phyloP scores from a whole-genome alignment of 2,113 vertebrate species.

The Podarcis muralis region DNA sequence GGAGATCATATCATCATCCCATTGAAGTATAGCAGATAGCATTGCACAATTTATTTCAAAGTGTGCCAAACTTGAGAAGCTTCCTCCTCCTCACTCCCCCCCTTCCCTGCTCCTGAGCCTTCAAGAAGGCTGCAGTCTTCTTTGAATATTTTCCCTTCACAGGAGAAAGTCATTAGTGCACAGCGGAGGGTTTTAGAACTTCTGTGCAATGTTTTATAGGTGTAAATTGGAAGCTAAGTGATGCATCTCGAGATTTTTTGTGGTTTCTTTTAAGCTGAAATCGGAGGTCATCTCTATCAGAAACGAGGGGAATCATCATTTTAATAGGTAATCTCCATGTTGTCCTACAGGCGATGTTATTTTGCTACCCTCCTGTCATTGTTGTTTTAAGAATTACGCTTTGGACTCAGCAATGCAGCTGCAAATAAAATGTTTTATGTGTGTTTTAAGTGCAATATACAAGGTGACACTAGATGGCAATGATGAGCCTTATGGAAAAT shows the following conservation, averaged over 20 bases:
- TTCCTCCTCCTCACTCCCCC: too few species aligned
- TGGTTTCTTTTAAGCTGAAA: not conserved
- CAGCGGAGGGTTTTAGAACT: not conserved
- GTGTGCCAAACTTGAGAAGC: not conserved
- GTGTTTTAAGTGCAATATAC: too few species aligned
- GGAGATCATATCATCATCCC: not conserved
- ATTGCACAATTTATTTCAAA: not conserved
- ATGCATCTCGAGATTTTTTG: not conserved
- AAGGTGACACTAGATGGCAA: too few species aligned
- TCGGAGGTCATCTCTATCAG: not conserved
- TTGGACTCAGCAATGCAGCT: too few species aligned
- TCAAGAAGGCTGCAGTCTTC: not conserved
- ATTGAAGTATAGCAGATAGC: not conserved
- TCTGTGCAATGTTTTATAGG: slow-evolving; percentile 29
- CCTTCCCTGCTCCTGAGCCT: not conserved
- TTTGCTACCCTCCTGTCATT: not conserved
- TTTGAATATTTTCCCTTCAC: slow-evolving; percentile 9
- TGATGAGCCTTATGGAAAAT: too few species aligned
- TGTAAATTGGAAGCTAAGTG: slow-evolving; percentile 21
- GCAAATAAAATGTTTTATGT: too few species aligned
- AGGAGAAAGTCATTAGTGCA: slow-evolving; percentile 18
- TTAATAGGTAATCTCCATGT: not conserved
- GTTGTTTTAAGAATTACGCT: not conserved
- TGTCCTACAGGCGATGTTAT: not conserved
- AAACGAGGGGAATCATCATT: not conserved